Evolutionary conservation across 2,888 invertebrate genomes (phyloP), one percentile per base, ranked within the genome.

Genomic region (Polydrusus pterygomalis): DNA sequence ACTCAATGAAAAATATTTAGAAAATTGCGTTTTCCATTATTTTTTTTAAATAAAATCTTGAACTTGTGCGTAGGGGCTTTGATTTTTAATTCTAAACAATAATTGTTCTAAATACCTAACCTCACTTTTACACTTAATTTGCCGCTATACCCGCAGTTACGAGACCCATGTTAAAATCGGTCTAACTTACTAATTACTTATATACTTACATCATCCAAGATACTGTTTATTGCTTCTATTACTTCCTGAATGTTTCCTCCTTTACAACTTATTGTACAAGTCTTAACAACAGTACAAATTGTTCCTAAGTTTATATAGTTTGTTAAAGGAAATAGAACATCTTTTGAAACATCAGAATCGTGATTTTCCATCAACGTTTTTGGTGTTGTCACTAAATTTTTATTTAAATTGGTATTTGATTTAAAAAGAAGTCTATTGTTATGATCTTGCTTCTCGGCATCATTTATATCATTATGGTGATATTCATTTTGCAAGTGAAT

Each of bases 221-320:
- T 0, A 45, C 0, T 10, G 8, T 63, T 63, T 9, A 63, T 13
- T 45, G 7, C n/a, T 15, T 40, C 56, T 5, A 68, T 68, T 18
- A 56, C 43, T 40, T 54, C 38, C n/a, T 68, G 54, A 5, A 68
- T 17, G 18, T 1, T 56, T n/a, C 56, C 56, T 8, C 56, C 38
- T 7, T 7, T 40, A 68, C 68, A 68, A 5, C 38, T 38, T 18
- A 60, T 11, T 17, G 38, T 11, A 18, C 58, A 60, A 15, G 17
- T 17, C 5, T 34, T 2, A 7, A 20, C 34, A 18, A n/a, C 17
- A 17, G n/a, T 34, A 18, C 58, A 60, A 38, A 15, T 60, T 38
- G 17, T 9, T 8, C 11, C 38, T 38, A 18, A 10, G 5, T 15
- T 38, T 3, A 38, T 8, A 38, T 17, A 17, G 9, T 17, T 38